A percentile compares a stretch with the other conserved stretches of the same genome.
Conservation (phyloP, 2,888 invertebrate genomes). For the Mantis religiosa region DNA sequence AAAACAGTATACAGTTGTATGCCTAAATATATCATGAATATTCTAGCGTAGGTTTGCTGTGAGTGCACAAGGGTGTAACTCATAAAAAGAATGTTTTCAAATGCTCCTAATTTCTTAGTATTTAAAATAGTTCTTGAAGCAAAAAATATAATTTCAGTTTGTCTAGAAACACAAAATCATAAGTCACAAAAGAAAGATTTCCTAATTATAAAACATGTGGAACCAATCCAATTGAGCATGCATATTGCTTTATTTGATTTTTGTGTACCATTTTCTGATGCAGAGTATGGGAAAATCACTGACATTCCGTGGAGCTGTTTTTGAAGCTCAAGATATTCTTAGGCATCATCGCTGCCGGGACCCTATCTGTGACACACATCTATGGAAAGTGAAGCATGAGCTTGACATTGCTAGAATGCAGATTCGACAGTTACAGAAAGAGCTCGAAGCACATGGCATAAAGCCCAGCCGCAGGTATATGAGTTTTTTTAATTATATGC, state of each 20-base stretch:
- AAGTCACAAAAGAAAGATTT: too few relatives aligned
- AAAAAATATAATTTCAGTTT: too few relatives aligned
- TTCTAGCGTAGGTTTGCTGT: too few relatives aligned
- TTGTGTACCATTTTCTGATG: background rate
- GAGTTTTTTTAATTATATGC: background rate
- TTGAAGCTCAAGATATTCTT: conserved; percentile 71
- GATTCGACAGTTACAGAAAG: conserved; percentile 80
- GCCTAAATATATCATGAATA: too few relatives aligned
- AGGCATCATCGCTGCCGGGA: conserved; percentile 72
- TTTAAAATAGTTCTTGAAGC: too few relatives aligned
- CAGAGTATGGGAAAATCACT: conserved; percentile 70
- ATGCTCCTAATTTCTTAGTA: too few relatives aligned
- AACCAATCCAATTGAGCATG: too few relatives aligned
- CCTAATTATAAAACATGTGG: too few relatives aligned
- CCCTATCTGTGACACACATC: conserved; percentile 73
- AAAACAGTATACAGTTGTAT: too few relatives aligned
- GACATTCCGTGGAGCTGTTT: conserved; percentile 76
- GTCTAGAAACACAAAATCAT: too few relatives aligned
- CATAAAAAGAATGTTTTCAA: too few relatives aligned
- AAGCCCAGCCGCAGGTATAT: conserved; percentile 65
- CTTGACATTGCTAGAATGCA: conserved; percentile 80
- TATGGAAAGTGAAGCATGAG: conserved; percentile 90
- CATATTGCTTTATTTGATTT: background rate
- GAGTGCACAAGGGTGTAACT: too few relatives aligned
- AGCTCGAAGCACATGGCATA: conserved; percentile 78